Conservation (phyloP, 2,888 invertebrate species). For the Pegoplata infirma region DNA sequence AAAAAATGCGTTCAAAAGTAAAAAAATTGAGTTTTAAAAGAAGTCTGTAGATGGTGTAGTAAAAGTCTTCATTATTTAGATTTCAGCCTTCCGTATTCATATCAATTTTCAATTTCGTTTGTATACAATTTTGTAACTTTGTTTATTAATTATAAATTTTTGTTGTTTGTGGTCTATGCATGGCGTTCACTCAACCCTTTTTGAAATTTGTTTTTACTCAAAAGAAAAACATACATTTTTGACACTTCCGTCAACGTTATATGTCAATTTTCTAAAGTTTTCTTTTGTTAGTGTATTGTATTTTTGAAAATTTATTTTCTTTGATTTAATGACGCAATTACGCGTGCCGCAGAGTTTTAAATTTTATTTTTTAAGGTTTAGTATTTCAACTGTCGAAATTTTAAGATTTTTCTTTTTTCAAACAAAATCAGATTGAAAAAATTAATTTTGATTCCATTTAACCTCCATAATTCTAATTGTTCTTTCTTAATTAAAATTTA, state of each 20-base stretch:
- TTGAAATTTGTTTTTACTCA: background rate
- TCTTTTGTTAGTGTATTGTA: background rate
- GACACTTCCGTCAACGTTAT: conserved; percentile 48
- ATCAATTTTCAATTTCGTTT: conserved; percentile 28
- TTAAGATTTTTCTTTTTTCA: conserved; percentile 1
- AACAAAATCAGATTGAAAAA: background rate
- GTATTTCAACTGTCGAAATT: conserved; percentile 34
- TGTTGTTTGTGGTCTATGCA: background rate
- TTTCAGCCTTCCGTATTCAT: conserved; percentile 17
- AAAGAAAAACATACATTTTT: conserved; percentile 16
- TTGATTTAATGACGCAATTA: conserved; percentile 41
- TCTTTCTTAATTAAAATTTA: background rate
- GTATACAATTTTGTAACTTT: conserved; percentile 4
- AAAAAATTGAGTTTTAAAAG: too few relatives aligned
- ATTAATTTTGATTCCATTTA: background rate
- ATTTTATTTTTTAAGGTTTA: background rate
- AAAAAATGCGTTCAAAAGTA: too few relatives aligned
- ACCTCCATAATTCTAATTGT: background rate
- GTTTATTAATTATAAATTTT: background rate
- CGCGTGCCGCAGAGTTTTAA: conserved; percentile 12
- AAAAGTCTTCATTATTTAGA: background rate
- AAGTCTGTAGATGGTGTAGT: too few relatives aligned
- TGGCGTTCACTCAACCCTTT: conserved; percentile 30
- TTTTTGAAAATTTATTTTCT: background rate
- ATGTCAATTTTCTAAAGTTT: conserved; percentile 24